These are phyloP conservation scores for Chaetops frenatus DNA, from an alignment of 2,113 vertebrate genomes.

Conservation along the genomic window DNA sequence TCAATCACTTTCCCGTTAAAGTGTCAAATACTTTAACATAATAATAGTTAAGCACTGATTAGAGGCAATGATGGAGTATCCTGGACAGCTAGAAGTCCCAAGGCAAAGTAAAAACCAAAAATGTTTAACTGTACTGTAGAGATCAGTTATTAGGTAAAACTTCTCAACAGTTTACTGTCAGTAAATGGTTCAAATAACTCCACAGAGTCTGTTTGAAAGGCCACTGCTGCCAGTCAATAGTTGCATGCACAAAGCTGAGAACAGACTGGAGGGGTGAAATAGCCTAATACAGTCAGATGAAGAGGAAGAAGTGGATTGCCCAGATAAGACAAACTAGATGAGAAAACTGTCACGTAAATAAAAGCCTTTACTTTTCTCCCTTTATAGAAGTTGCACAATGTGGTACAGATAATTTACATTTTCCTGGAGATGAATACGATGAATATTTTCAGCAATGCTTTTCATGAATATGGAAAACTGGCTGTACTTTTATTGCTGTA, in stretches of 20 bases:
- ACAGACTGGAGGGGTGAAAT: neutral
- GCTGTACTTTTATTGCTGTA: slow-evolving; percentile 39
- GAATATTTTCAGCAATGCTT: slow-evolving; percentile 36
- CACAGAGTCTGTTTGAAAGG: neutral
- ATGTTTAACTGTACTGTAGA: neutral
- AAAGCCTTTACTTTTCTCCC: neutral
- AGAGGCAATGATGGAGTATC: neutral
- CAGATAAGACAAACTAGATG: neutral
- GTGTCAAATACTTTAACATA: neutral
- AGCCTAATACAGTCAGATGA: neutral
- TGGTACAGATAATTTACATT: slow-evolving; percentile 6
- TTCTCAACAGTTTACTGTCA: slow-evolving; percentile 18
- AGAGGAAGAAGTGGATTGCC: neutral
- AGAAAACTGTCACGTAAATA: neutral
- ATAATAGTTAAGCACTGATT: neutral
- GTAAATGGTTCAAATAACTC: slow-evolving; percentile 8
- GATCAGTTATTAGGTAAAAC: slow-evolving; percentile 19
- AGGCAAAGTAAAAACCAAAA: neutral
- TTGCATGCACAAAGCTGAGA: neutral
- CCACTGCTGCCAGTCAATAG: neutral
- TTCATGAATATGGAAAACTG: slow-evolving; percentile 64
- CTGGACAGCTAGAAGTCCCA: neutral
- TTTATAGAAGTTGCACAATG: neutral
- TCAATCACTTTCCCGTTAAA: neutral
- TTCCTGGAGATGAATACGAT: slow-evolving; percentile 6